These are phyloP conservation scores for Hirundichthys speculiger DNA, from an alignment of 2,113 vertebrate species.

Conservation along the genomic window DNA sequence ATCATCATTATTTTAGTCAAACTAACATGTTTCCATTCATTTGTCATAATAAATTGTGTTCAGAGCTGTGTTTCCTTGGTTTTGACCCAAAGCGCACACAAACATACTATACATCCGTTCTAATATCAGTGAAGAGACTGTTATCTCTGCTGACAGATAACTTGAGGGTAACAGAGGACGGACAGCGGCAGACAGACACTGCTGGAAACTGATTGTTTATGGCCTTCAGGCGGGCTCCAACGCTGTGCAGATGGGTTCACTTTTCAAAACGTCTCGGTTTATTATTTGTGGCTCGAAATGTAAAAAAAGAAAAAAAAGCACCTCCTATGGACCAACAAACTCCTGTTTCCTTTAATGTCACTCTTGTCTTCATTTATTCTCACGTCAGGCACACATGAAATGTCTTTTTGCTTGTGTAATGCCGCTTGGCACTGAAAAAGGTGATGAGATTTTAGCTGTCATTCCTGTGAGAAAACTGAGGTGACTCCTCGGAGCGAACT, in stretches of 20 bases:
- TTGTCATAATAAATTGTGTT: background rate
- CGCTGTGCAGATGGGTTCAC: conserved; percentile 29
- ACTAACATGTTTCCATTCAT: background rate
- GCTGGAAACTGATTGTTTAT: conserved; percentile 37
- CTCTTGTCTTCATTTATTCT: no score
- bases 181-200: conserved; percentile 15
- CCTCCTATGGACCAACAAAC: no score
- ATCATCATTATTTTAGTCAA: background rate
- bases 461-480: no score
- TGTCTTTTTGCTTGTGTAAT: no score
- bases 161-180: conserved; percentile 9
- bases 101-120: background rate
- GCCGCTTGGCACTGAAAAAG: no score
- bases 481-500: no score
- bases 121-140: conserved; percentile 6
- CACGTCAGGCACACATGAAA: no score
- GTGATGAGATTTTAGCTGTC: no score
- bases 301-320: no score
- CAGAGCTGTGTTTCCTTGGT: background rate
- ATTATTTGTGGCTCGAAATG: no score
- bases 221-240: background rate
- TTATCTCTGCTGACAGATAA: conserved; percentile 20
- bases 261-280: conserved; percentile 28
- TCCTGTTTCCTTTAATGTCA: no score
- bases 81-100: background rate